A percentile compares a stretch with the other conserved stretches of the same genome.
Conservation (phyloP, 2,888 invertebrate genomes). For the Tridacna crocea region DNA sequence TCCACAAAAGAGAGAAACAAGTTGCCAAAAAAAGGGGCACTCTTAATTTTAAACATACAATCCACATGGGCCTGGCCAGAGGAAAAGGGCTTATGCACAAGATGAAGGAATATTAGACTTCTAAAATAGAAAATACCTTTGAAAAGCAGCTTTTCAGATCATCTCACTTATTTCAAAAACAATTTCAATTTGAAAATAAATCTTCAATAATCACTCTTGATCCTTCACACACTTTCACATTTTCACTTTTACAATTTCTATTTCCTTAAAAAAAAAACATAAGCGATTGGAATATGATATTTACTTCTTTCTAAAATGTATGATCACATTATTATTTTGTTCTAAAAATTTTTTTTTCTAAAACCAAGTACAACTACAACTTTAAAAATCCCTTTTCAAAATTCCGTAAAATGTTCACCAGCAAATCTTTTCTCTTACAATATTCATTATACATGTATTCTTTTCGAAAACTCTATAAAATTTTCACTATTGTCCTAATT, state of each 20-base stretch:
- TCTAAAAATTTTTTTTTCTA: too few relatives aligned
- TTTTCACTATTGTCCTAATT: too few relatives aligned
- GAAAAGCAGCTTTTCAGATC: not conserved
- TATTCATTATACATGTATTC: too few relatives aligned
- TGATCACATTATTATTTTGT: too few relatives aligned
- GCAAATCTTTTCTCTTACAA: too few relatives aligned
- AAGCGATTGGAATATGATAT: not conserved
- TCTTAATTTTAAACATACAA: not conserved
- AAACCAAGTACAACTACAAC: not conserved
- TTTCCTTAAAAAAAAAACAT: not conserved
- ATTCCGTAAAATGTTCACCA: not conserved
- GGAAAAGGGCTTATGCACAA: too few relatives aligned
- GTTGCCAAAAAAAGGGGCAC: not conserved
- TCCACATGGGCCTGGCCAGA: not conserved
- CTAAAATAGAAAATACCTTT: not conserved
- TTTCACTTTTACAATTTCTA: not conserved
- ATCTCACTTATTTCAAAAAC: constrained; percentile 2
- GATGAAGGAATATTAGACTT: too few relatives aligned
- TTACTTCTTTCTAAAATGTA: not conserved
- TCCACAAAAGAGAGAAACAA: not conserved
- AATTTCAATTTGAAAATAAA: not conserved
- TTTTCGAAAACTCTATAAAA: too few relatives aligned
- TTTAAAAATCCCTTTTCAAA: not conserved
- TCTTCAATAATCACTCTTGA: not conserved
- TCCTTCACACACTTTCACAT: not conserved